Conservation (phyloP, 2,113 vertebrate species). For the Microtus montanus region DNA sequence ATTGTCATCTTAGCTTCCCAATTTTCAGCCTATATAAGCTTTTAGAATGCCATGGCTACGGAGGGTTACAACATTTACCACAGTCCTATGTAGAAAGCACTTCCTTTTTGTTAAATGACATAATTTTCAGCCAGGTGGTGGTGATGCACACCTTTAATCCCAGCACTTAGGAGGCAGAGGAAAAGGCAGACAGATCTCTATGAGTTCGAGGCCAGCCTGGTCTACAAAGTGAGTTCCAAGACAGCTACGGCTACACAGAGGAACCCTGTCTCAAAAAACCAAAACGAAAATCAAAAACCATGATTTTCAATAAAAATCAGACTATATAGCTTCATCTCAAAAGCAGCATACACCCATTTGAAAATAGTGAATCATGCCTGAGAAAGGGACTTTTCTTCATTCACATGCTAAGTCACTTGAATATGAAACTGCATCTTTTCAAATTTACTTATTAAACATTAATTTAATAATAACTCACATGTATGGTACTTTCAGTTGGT, state of each 20-base stretch:
- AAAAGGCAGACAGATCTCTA: background rate
- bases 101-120: conserved; percentile 15
- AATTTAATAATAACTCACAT: conserved; percentile 4
- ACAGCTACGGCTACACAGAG: background rate
- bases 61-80: background rate
- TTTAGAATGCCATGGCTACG: background rate
- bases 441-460: background rate
- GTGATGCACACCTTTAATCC: background rate
- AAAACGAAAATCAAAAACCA: background rate
- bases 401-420: background rate
- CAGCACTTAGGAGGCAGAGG: background rate
- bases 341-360: background rate
- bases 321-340: conserved; percentile 12
- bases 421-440: background rate
- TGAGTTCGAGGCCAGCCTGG: background rate
- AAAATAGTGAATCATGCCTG: conserved; percentile 15
- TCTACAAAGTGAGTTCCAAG: background rate
- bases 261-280: background rate
- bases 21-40: background rate
- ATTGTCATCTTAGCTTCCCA: background rate
- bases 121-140: background rate
- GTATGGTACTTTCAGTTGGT: background rate
- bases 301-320: conserved; percentile 36
- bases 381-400: conserved; percentile 4
- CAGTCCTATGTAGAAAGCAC: background rate